A percentile compares a stretch with the other conserved stretches of the same genome.
phyloP scores from a whole-genome alignment of 2,113 vertebrate species.

The Azemiops feae region DNA sequence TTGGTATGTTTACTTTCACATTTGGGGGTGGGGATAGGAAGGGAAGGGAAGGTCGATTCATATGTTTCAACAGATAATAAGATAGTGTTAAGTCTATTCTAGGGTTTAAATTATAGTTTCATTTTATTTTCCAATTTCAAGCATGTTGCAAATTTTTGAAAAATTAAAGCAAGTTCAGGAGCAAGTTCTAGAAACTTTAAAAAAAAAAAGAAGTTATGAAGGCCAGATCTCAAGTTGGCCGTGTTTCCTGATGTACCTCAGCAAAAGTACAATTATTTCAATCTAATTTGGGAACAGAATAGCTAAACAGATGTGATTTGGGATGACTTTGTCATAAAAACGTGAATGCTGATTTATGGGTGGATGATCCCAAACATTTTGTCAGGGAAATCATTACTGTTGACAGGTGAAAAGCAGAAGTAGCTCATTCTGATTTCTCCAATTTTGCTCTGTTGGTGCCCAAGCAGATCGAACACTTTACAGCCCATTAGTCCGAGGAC shows the following conservation, averaged over 20 bases:
- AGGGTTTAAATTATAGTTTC: neutral
- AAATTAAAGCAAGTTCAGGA: neutral
- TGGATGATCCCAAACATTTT: neutral
- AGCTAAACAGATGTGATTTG: neutral
- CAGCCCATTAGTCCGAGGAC: conserved; percentile 9
- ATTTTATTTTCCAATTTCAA: neutral
- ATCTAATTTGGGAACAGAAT: neutral
- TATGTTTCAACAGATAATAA: neutral
- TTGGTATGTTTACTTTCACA: neutral
- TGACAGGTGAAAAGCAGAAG: neutral
- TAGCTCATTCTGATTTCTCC: neutral
- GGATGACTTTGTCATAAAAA: neutral
- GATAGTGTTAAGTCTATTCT: neutral
- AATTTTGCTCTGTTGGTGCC: neutral
- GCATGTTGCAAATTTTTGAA: neutral
- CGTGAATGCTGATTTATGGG: neutral
- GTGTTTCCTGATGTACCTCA: neutral
- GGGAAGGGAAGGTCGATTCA: neutral
- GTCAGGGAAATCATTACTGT: neutral
- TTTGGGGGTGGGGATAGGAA: neutral
- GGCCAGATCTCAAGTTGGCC: neutral
- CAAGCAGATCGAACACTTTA: conserved; percentile 20
- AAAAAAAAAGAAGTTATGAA: neutral
- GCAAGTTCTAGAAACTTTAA: neutral
- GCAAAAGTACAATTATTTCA: neutral